Percentiles rank a stretch among this genome's conserved stretches.
These are phyloP conservation scores for Chionoecetes opilio DNA, from an alignment of 1,140 invertebrate genomes.

Conservation along the genomic window DNA sequence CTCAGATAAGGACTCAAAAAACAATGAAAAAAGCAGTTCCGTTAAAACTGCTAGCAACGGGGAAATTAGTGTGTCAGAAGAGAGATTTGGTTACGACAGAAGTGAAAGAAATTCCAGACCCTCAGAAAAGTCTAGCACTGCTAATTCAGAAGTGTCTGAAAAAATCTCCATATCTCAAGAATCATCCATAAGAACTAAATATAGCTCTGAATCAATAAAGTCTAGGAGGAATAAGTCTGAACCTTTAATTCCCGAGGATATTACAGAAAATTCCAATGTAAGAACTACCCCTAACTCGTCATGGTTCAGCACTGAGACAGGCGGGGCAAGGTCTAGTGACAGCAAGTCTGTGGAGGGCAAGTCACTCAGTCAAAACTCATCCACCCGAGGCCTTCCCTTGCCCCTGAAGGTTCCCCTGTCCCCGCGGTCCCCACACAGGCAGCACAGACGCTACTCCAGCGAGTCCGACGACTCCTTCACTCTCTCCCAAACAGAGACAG, in stretches of 20 bases:
- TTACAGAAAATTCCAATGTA: not conserved
- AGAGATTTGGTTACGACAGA: constrained; percentile 3
- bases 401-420: constrained; percentile 82
- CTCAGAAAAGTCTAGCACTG: not conserved
- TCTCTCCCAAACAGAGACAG: constrained; percentile 85
- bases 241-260: constrained; percentile 36
- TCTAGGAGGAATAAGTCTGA: constrained; percentile 22
- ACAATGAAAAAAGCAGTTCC: constrained; percentile 42
- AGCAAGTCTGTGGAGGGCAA: constrained; percentile 42
- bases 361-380: constrained; percentile 66
- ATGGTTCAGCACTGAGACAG: not conserved
- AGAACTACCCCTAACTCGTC: constrained; percentile 34
- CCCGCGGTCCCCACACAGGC: constrained; percentile 80
- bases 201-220: not conserved
- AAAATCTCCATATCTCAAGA: constrained; percentile 57
- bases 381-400: constrained; percentile 54
- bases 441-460: constrained; percentile 84
- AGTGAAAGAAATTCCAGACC: constrained; percentile 51
- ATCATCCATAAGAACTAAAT: constrained; percentile 2
- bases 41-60: constrained; percentile 16
- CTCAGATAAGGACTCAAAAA: constrained; percentile 17
- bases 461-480: constrained; percentile 86
- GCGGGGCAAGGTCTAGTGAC: constrained; percentile 54
- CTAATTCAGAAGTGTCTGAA: constrained; percentile 35
- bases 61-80: not conserved